Evolutionary conservation across 2,888 invertebrate genomes (phyloP).

Genomic region (Heliconius erato): DNA sequence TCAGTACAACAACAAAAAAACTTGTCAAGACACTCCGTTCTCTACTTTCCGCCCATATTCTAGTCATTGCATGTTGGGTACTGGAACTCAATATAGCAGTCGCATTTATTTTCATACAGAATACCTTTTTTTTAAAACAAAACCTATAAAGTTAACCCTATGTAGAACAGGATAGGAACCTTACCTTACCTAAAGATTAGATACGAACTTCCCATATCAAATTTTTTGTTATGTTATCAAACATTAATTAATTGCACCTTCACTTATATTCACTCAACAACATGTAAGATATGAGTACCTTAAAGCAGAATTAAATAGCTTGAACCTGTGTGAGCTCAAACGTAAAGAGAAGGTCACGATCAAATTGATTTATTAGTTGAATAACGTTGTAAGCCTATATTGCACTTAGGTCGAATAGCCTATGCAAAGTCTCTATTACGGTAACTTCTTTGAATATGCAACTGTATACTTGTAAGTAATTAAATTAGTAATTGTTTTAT

Average conservation of each 20-base stretch:
- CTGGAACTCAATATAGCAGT: neutral
- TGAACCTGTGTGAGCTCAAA: conserved; percentile 3
- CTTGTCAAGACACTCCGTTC: neutral
- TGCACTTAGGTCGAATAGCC: neutral
- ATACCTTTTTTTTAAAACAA: neutral
- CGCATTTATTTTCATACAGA: neutral
- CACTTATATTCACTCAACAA: conserved; percentile 6
- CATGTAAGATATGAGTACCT: neutral
- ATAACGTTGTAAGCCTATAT: conserved; percentile 7
- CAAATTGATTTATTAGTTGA: conserved; percentile 21
- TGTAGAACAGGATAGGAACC: too few species aligned
- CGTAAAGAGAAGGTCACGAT: conserved; percentile 25
- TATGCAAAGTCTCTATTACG: neutral
- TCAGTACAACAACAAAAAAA: neutral
- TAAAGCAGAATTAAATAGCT: conserved; percentile 3
- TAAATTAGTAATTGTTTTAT: neutral
- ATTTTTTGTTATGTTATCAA: neutral
- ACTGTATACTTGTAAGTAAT: neutral
- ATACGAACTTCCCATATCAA: neutral
- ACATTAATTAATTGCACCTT: neutral
- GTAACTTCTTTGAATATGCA: neutral
- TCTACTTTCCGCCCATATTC: neutral
- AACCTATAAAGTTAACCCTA: neutral
- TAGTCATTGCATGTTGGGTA: neutral
- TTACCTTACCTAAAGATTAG: too few species aligned